These are phyloP conservation scores for Neopipo cinnamomea DNA, from an alignment of 2,113 vertebrate genomes.

Conservation along the genomic window DNA sequence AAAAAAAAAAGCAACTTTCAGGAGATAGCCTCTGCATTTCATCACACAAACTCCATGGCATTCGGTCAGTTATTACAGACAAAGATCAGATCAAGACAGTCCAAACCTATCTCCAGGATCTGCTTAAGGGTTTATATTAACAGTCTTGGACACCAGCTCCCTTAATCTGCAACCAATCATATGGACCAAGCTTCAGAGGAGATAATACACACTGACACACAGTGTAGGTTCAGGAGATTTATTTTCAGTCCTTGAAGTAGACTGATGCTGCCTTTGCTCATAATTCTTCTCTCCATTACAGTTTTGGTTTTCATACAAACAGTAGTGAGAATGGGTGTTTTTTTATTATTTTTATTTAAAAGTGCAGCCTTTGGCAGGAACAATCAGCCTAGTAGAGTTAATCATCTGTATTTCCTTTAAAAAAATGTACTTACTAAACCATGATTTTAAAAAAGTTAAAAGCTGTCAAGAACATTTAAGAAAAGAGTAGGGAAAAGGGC, in stretches of 20 bases:
- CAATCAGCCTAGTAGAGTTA: constrained; percentile 39
- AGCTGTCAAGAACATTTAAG: constrained; percentile 28
- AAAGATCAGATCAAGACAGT: constrained; percentile 15
- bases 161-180: constrained; percentile 17
- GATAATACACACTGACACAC: neutral
- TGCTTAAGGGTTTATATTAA: constrained; percentile 56
- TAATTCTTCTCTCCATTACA: neutral
- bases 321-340: neutral
- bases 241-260: constrained; percentile 43
- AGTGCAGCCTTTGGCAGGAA: constrained; percentile 60
- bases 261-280: constrained; percentile 5
- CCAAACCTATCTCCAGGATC: neutral
- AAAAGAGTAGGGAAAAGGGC: neutral
- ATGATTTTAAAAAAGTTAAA: constrained; percentile 30
- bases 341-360: neutral
- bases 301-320: constrained; percentile 39
- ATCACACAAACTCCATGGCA: neutral
- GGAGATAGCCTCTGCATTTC: neutral
- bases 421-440: constrained; percentile 37
- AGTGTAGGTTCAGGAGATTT: constrained; percentile 34
- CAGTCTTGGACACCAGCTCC: constrained; percentile 14
- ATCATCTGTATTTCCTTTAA: constrained; percentile 6
- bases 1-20: neutral
- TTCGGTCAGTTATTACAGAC: neutral
- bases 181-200: neutral